These are phyloP conservation scores for Drosophila asahinai DNA, from an alignment of 1,140 invertebrate species.

Conservation along the genomic window DNA sequence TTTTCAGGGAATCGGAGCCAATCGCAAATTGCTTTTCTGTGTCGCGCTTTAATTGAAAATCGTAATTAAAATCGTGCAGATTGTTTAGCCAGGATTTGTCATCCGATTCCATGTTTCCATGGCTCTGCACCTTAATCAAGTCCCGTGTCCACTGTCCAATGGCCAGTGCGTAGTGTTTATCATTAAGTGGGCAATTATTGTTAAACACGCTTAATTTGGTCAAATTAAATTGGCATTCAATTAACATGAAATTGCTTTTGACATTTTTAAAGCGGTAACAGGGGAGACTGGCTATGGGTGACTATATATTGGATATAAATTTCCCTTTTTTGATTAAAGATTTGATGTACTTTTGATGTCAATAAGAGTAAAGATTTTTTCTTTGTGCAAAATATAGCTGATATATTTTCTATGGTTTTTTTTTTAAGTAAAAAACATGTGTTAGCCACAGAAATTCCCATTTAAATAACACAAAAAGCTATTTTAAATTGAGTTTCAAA, in stretches of 20 bases:
- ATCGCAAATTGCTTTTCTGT: constrained; percentile 78
- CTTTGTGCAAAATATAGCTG: too few species aligned
- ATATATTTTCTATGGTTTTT: too few species aligned
- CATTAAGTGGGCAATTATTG: constrained; percentile 56
- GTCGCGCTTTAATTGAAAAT: constrained; percentile 78
- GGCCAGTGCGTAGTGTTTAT: constrained; percentile 22
- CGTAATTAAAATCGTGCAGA: constrained; percentile 76
- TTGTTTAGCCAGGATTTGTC: constrained; percentile 42
- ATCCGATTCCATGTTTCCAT: constrained; percentile 28
- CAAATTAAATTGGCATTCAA: constrained; percentile 60
- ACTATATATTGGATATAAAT: background rate
- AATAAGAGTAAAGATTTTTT: too few species aligned
- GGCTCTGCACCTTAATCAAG: constrained; percentile 37
- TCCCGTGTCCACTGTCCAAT: constrained; percentile 11
- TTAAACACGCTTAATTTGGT: constrained; percentile 44
- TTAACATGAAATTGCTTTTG: constrained; percentile 57
- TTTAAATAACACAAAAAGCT: background rate
- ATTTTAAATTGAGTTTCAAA: too few species aligned
- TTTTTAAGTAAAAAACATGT: background rate
- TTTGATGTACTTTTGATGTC: too few species aligned
- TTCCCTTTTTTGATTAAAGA: too few species aligned
- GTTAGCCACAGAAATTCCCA: background rate
- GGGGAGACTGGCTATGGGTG: background rate
- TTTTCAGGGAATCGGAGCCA: constrained; percentile 52
- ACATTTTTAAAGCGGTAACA: constrained; percentile 47